A percentile compares a stretch with the other conserved stretches of the same genome.
These are phyloP conservation scores for Myotis planiceps DNA, from an alignment of 2,797 vertebrate genomes.

Conservation along the genomic window DNA sequence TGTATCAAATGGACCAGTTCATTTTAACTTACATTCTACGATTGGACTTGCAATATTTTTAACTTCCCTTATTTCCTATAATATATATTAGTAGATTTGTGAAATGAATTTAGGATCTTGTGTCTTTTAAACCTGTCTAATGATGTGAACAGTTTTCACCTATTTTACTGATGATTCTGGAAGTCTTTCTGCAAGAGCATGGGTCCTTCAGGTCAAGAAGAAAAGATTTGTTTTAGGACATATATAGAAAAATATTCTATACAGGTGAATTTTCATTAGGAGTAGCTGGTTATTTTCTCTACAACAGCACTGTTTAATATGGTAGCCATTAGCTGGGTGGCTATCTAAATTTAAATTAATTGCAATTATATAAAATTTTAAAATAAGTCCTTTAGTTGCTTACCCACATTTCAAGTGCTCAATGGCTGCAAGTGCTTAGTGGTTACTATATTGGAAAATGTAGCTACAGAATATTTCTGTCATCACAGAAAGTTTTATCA, in stretches of 20 bases:
- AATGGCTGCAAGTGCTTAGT: neutral
- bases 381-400: neutral
- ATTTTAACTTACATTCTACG: neutral
- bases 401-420: neutral
- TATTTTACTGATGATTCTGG: neutral
- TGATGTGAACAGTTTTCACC: neutral
- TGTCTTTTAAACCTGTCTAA: neutral
- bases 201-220: neutral
- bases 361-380: neutral
- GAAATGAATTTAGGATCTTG: neutral
- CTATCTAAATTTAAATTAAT: slow-evolving; percentile 31
- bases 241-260: neutral
- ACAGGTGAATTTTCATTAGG: neutral
- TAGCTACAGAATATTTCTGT: neutral
- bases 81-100: neutral
- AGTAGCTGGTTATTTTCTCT: neutral
- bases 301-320: neutral
- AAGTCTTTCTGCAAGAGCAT: neutral
- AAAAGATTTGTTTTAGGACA: neutral
- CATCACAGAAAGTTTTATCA: neutral
- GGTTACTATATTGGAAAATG: neutral
- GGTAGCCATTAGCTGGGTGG: neutral
- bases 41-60: neutral
- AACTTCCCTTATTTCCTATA: neutral
- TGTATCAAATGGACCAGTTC: neutral